Base-by-base conservation (phyloP, 2,113 vertebrate genomes). In the Erpornis zantholeuca region DNA sequence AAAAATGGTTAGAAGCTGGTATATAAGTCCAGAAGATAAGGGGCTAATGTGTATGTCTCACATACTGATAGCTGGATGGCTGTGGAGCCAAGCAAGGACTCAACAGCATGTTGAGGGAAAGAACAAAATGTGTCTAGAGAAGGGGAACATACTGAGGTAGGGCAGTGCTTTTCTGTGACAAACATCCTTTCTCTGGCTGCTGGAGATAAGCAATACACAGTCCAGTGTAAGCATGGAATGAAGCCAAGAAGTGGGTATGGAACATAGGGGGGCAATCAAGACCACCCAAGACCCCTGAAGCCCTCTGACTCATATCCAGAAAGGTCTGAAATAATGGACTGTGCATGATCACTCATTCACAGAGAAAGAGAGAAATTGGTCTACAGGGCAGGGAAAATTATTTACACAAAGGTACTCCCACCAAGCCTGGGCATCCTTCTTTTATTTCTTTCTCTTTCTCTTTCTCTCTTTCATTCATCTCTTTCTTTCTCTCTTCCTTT, bases 231-330 rank as follows among this genome's bases (percentile, higher is more conserved):
- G 17, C n/a, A 17, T 20, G 28, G 42, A 82, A 68, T 14, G 13
- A n/a, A 65, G 44, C 9, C 13, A 4, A 68, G 45, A 68, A 68
- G 33, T 29, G 45, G 17, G 9, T 25, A 35, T 40, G 38, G n/a
- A 60, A 21, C 0, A 0, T 6, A 22, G 36, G 0, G 20, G 12
- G 6, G 12, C 40, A 3, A 60, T 29, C 38, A 75, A 60, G 38
- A 53, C 24, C 20, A 66, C 28, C 8, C 33, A 60, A 38, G 9
- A 53, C 7, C 16, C 11, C 17, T 29, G 23, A 21, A 52, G 11
- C 7, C 6, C 19, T 38, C 53, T 38, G 19, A 24, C 6, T 44
- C 19, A 29, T n/a, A n/a, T 29, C 20, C 20, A 75, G 29, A 75
- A 60, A 53, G 23, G 11, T n/a, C 53, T 60, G 53, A 68, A 60